These are phyloP conservation scores for Dyspetes luteomarginatus DNA, from an alignment of 2,888 invertebrate genomes.

Conservation along the genomic window DNA sequence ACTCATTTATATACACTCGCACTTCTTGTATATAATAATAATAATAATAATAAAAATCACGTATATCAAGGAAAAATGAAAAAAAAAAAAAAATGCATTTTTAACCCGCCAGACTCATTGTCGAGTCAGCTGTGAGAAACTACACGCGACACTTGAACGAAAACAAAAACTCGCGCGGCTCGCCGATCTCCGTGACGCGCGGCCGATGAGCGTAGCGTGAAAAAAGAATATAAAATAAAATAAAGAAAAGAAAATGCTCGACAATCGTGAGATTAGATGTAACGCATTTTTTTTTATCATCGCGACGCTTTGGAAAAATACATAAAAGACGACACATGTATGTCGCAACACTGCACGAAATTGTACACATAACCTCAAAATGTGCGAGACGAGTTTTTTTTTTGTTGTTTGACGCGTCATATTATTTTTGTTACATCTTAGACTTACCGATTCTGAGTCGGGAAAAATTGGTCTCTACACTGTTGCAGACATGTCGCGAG, in stretches of 20 bases:
- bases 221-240: background rate
- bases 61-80: background rate
- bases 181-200: background rate
- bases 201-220: background rate
- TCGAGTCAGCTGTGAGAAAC: constrained; percentile 24
- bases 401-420: background rate
- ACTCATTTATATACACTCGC: background rate
- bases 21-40: no score
- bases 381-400: background rate
- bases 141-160: constrained; percentile 26
- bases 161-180: constrained; percentile 42
- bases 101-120: background rate
- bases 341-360: background rate
- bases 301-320: background rate
- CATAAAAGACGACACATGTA: background rate
- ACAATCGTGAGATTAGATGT: no score
- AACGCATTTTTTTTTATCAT: background rate
- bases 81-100: no score
- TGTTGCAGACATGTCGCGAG: constrained; percentile 75
- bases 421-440: background rate
- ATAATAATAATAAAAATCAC: background rate
- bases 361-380: constrained; percentile 47
- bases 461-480: constrained; percentile 74
- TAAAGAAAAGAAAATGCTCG: no score
- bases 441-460: constrained; percentile 75